Evolutionary conservation across 2,888 invertebrate genomes (phyloP), one percentile per base, ranked within the genome.

Genomic region (Pachliopta kotzebuea): DNA sequence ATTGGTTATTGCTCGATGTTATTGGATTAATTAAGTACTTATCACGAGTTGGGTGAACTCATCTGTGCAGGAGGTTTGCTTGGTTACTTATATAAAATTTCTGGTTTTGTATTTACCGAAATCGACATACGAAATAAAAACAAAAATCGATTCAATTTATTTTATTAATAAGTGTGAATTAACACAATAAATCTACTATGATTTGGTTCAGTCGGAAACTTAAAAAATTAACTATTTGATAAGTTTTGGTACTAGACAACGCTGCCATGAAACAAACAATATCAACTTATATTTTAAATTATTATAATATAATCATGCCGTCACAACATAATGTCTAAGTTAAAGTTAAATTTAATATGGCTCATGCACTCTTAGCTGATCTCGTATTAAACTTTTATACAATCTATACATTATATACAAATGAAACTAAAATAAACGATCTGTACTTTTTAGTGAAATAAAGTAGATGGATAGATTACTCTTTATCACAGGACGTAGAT

Each of bases 131-230:
- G 52, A 69, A 69, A 69, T 71, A 71, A 74, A 70, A 71, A 74
- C 68, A 71, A 75, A 71, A 74, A 70, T 71, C 69, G 71, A 68
- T 80, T 84, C 82, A 78, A 72, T 73, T 79, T 76, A 78, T 83
- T 88, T 75, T 86, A 87, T 86, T 88, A 85, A 80, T 80, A 76
- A 76, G 85, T 88, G 87, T 88, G 81, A 77, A 77, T 84, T 80
- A 86, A 88, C 86, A 89, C 85, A 84, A 84, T 70, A 65, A 74
- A 73, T 69, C 73, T 85, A 85, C 88, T 89, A 86, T 83, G 80
- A 85, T 91, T 91, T 91, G 90, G 90, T 90, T 91, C 90, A 91
- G 90, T 91, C 90, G 83, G 90, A 83, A 90, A 91, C 90, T 90
- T 91, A 91, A 88, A 83, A 50, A 52, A 45, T 11, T 37, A 88